Evolutionary conservation across 2,113 vertebrate genomes (phyloP).

Genomic region (Aptenodytes patagonicus): DNA sequence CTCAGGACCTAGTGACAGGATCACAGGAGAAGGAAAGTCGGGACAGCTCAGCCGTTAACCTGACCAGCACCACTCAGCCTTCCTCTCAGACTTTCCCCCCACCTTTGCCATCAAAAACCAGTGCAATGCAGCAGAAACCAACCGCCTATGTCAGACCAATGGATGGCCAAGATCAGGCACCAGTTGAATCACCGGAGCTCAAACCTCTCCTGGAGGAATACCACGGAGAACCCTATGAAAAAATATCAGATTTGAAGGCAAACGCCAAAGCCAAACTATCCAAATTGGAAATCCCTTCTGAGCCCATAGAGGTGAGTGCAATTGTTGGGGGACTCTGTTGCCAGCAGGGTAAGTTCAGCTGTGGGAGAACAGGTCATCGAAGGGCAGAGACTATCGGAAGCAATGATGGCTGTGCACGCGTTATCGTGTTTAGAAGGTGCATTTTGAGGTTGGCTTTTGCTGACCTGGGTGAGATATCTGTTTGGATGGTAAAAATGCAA

Average conservation of each 20-base stretch:
- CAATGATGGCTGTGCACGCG: fast-evolving
- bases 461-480: not conserved
- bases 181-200: constrained; percentile 84
- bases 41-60: constrained; percentile 54
- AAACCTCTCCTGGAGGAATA: constrained; percentile 81
- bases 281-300: constrained; percentile 79
- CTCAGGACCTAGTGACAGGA: constrained; percentile 34
- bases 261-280: constrained; percentile 74
- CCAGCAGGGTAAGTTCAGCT: not conserved
- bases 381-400: not conserved
- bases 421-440: not conserved
- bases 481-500: not conserved
- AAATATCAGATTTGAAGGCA: constrained; percentile 74
- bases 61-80: constrained; percentile 69
- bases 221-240: constrained; percentile 69
- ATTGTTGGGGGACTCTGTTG: not conserved
- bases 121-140: constrained; percentile 87
- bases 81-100: constrained; percentile 83
- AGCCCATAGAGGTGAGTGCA: constrained; percentile 82
- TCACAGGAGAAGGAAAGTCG: constrained; percentile 60
- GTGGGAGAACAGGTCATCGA: not conserved
- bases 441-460: not conserved
- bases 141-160: constrained; percentile 94
- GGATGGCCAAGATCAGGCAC: constrained; percentile 92
- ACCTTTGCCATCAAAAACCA: constrained; percentile 81